Base-by-base conservation (phyloP, 2,888 invertebrate species). In the Clepsis dumicolana region DNA sequence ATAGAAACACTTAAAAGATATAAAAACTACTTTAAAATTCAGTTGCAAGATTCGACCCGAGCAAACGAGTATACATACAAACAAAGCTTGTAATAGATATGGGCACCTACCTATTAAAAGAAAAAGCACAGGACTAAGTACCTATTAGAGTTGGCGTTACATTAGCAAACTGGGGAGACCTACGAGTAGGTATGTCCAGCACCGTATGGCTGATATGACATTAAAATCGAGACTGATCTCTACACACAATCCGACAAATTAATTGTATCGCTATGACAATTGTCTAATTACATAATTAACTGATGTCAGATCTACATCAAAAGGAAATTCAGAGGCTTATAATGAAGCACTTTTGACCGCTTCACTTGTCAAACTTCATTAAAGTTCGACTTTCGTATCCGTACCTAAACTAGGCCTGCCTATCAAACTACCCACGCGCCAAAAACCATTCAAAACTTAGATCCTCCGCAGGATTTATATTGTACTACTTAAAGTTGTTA, bases 341-440 rank as follows among this genome's bases (percentile, higher is more conserved):
- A 21, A 29, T 16, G 54, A 64, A 21, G 48, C 24, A 70, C 32
- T 57, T 53, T 29, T 70, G 61, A 70, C 59, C 63, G 54, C 41
- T 35, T 62, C 41, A 4, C 56, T 73, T 73, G 72, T 69, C 68
- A 62, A 80, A 82, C 75, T 82, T 77, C 76, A 79, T 82, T 76
- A 76, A 81, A 83, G 78, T 82, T 80, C 65, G 72, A 73, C 75
- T 70, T 70, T 68, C 60, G 65, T 38, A 64, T 66, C 66, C 60
- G 59, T 68, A 59, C 72, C n/a, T n/a, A n/a, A n/a, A 73, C 69
- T 67, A 70, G 54, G 66, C 29, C 61, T 69, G 75, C 72, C 76
- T 78, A 80, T 81, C 77, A 80, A 64, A 67, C 65, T 65, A 67
- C 54, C 48, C 18, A 57, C 64, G 24, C 29, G 38, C 27, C 44